Base-by-base conservation (phyloP, 2,797 vertebrate genomes). In the Ctenopoma kingsleyae region DNA sequence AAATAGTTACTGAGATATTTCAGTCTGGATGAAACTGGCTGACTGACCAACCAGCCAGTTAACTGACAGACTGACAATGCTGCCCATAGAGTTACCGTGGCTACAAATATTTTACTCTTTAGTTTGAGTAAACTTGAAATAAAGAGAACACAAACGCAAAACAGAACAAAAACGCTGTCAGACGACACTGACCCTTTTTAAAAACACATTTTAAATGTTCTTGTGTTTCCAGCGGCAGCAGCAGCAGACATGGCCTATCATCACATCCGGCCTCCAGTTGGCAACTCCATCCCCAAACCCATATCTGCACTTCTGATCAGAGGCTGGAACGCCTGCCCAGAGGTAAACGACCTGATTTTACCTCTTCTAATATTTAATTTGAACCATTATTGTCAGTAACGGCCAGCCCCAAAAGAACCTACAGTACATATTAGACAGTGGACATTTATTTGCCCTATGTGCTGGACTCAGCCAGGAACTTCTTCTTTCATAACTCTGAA, bases 171-270 rank as follows among this genome's bases (percentile, higher is more conserved):
- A 19, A 40, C 7, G 1, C 47, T 22, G 30, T 57, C 8, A 32
- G 27, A 30, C 10, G 8, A 40, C 32, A 27, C 4, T 12, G 22
- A 41, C 9, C 8, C 2, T 51, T 60, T 46, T 74, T 11, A 23
- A 30, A n/a, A 1, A 6, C 30, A 23, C 38, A 13, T 43, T 13
- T 7, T 7, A 51, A n/a, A 48, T 44, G 0, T 64, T 56, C 6
- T 10, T 36, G 11, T 40, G 6, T 54, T 50, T 52, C 52, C 71
- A 98, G 97, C 96, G 0, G 97, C 97, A 0, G 97, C 97, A 0
- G 97, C 97, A 0, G 97, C 98, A 0, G 97, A 99, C 90, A 98
- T 98, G 98, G 97, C 97, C 0, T 98, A 98, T 72, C 97, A 98
- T 86, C 97, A 97, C 71, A 94, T 98, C 85, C 91, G 97, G 40